Evolutionary conservation across 2,113 vertebrate species (phyloP).

Genomic region (Acrocephalus arundinaceus): DNA sequence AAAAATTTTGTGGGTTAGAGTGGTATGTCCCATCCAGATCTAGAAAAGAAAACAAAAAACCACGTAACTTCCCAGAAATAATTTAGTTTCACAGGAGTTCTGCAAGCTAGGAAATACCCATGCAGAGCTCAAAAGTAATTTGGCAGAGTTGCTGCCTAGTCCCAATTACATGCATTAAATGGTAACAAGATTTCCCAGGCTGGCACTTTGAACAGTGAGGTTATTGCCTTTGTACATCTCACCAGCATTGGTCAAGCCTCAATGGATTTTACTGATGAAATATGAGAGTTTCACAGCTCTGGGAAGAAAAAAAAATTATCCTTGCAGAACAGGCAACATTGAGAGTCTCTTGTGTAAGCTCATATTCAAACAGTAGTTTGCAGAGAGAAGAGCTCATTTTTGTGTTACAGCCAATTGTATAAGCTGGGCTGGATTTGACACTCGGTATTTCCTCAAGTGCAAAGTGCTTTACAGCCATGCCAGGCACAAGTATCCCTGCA

Average conservation of each 20-base stretch:
- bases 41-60: neutral
- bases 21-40: neutral
- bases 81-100: neutral
- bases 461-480: neutral
- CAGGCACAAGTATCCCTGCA: neutral
- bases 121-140: neutral
- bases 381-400: neutral
- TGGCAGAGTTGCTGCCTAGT: neutral
- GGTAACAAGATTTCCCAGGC: neutral
- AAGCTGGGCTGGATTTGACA: neutral
- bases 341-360: neutral
- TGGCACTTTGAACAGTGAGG: neutral
- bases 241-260: slow-evolving; percentile 3
- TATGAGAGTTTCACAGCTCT: neutral
- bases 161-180: neutral
- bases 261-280: slow-evolving; percentile 13
- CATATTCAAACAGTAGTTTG: neutral
- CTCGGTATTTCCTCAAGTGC: neutral
- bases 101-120: neutral
- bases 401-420: neutral
- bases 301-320: neutral
- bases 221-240: slow-evolving; percentile 1
- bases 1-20: neutral
- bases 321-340: neutral
- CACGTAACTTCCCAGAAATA: neutral